These are phyloP conservation scores for Typhlomys cinereus DNA, from an alignment of 2,113 vertebrate species.

Conservation along the genomic window DNA sequence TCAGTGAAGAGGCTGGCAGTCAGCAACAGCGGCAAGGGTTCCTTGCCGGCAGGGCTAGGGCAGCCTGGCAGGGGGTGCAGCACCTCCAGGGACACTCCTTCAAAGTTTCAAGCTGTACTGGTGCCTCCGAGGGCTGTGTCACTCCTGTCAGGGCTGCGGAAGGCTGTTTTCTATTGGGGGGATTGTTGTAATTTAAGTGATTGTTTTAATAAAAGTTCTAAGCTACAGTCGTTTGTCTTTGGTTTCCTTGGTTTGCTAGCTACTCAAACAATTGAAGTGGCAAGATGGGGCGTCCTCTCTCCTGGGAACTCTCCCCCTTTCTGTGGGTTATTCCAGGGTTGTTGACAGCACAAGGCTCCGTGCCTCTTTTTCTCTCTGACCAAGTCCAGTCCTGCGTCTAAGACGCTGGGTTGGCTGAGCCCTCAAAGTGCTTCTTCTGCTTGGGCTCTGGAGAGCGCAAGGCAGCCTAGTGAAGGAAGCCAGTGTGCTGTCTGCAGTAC, in stretches of 20 bases:
- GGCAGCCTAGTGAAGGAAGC: too few species aligned
- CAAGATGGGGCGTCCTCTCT: not conserved
- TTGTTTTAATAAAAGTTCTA: slow-evolving; percentile 84
- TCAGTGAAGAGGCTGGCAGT: slow-evolving; percentile 27
- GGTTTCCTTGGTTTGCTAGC: not conserved
- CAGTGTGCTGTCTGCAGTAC: not conserved
- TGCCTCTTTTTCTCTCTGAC: not conserved
- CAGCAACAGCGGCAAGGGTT: not conserved
- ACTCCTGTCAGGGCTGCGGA: slow-evolving; percentile 46
- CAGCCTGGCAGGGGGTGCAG: not conserved
- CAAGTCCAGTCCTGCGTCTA: not conserved
- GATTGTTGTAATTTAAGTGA: slow-evolving; percentile 67
- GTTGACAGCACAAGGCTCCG: not conserved
- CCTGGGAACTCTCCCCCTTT: not conserved
- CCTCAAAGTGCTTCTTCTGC: not conserved
- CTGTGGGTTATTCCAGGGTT: not conserved
- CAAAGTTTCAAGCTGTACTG: not conserved
- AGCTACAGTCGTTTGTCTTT: slow-evolving; percentile 41
- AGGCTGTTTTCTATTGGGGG: slow-evolving; percentile 27
- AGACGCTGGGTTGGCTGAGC: fast-evolving
- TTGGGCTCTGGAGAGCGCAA: fast-evolving
- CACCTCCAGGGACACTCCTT: not conserved
- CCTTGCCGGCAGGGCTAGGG: not conserved
- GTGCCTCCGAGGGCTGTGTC: not conserved
- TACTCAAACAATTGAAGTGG: not conserved